A percentile compares a stretch with the other conserved stretches of the same genome.
phyloP scores from a whole-genome alignment of 1,140 invertebrate genomes.

The Akabosia matsudoensis region DNA sequence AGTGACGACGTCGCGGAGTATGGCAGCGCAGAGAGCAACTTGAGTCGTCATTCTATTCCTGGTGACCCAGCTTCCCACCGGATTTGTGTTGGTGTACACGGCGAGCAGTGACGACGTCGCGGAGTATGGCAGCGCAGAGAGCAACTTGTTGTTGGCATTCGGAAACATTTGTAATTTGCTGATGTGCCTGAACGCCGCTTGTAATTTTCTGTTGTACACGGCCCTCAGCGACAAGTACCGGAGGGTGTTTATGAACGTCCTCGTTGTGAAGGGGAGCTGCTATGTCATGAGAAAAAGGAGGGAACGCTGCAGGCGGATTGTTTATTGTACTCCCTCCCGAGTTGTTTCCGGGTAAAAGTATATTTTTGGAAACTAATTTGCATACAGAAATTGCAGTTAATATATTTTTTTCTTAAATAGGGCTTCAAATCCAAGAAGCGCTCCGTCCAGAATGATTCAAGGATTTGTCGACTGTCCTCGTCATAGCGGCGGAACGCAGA shows the following conservation, averaged over 20 bases:
- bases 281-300: background rate
- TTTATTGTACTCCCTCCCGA: background rate
- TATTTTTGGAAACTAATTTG: too few relatives aligned
- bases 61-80: constrained; percentile 66
- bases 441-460: too few relatives aligned
- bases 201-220: constrained; percentile 57
- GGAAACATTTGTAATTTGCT: constrained; percentile 71
- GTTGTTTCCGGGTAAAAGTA: background rate
- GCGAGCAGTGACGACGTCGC: constrained; percentile 47
- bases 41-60: constrained; percentile 71
- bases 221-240: constrained; percentile 68
- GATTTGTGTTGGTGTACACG: constrained; percentile 56
- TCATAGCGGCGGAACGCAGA: too few relatives aligned
- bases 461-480: too few relatives aligned
- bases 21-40: too few relatives aligned
- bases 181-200: constrained; percentile 65
- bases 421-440: too few relatives aligned
- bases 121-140: constrained; percentile 51
- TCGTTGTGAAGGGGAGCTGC: background rate
- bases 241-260: constrained; percentile 59
- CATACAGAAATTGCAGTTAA: too few relatives aligned
- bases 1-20: too few relatives aligned
- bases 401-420: too few relatives aligned
- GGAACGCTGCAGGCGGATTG: background rate
- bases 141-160: constrained; percentile 55